Base-by-base conservation (phyloP, 1,140 invertebrate genomes). In the Cylas formicarius region DNA sequence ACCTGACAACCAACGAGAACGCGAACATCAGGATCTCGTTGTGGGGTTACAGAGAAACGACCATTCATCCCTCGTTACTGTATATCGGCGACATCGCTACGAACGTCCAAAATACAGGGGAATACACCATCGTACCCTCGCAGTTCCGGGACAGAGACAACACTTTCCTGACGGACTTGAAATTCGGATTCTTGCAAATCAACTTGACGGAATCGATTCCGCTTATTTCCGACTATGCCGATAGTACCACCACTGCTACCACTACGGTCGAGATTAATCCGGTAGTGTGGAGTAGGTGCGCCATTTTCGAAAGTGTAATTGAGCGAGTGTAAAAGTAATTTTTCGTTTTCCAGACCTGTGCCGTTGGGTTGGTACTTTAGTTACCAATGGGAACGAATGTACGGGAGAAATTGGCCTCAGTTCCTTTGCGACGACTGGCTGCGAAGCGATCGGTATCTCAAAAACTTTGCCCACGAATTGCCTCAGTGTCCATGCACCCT, bases 351-450 rank as follows among this genome's bases (percentile, higher is more conserved):
- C 19, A 48, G 81, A 24, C 90, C 90, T 0, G 86, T 95, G 52
- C 91, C 92, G 0, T 63, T 96, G 3, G 90, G 72, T 0, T 96
- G 92, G 92, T 96, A 94, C 60, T 94, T 94, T 60, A 74, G 73
- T 0, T 76, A 81, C 1, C 90, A 94, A 64, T 96, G 90, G 90
- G 80, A 88, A 60, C 68, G 76, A 14, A 53, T 75, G 16, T 78
- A 84, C 50, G 89, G 89, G 4, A 63, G 72, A 3, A 71, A 78
- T n/a, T 96, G 90, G 90, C 68, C 86, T 0, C 72, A 81, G 48
- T 69, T 74, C 5, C 74, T 90, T 46, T 95, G 92, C 63, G 82
- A 93, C 64, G 78, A 82, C 44, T 96, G 91, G 91, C 77, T 90
- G 16, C 79, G 82, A 67, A 78, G 81, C 35, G 92, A 96, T 65